Percentiles rank a stretch among this genome's conserved stretches.
These are phyloP conservation scores for Promerops cafer DNA, from an alignment of 2,113 vertebrate genomes.

Conservation along the genomic window DNA sequence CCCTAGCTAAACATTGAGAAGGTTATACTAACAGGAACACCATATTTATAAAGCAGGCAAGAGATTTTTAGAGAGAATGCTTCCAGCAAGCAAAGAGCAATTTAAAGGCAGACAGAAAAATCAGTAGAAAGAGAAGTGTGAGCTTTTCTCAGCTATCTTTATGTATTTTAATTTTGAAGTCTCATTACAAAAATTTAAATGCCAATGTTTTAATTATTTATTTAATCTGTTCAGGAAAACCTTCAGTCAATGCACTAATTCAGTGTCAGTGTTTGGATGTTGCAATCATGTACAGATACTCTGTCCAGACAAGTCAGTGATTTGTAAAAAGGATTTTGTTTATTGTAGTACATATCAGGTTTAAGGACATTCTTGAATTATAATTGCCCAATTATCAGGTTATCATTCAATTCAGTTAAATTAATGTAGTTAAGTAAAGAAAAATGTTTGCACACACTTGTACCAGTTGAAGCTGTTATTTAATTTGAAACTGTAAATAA, in stretches of 20 bases:
- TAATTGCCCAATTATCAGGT: background rate
- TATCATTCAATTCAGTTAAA: background rate
- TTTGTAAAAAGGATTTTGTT: background rate
- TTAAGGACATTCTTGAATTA: background rate
- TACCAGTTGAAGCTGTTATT: background rate
- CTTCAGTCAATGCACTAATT: background rate
- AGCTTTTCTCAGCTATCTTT: background rate
- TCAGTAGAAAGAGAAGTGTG: background rate
- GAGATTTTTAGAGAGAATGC: background rate
- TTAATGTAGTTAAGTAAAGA: background rate
- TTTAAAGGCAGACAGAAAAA: background rate
- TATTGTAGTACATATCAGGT: background rate
- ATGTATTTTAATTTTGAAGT: background rate
- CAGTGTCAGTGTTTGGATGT: background rate
- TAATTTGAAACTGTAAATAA: background rate
- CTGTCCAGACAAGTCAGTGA: background rate
- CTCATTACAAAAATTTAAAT: background rate
- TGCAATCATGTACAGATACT: background rate
- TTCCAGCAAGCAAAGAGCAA: background rate
- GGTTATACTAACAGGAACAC: background rate
- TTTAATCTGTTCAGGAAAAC: background rate
- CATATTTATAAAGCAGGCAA: background rate
- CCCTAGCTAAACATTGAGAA: background rate
- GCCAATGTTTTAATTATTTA: background rate
- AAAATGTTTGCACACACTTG: background rate